Conservation (phyloP, 2,888 invertebrate genomes). For the Sarcophaga subvicina region DNA sequence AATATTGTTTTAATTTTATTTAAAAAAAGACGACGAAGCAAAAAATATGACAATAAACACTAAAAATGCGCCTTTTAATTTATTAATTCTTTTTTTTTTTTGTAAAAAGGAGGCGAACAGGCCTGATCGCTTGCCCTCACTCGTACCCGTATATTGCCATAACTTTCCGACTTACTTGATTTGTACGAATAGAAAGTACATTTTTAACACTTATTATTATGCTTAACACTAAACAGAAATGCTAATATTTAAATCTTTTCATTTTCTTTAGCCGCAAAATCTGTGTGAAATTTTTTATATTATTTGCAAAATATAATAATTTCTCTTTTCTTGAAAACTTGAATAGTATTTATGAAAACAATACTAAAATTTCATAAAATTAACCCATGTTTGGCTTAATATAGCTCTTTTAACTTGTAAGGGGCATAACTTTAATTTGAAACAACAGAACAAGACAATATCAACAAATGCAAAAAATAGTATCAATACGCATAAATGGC, state of each 20-base stretch:
- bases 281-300: slow-evolving; percentile 45
- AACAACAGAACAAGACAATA: no score
- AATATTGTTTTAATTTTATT: not conserved
- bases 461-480: no score
- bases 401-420: not conserved
- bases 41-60: slow-evolving; percentile 51
- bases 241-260: slow-evolving; percentile 60
- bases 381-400: slow-evolving; percentile 8
- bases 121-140: not conserved
- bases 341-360: slow-evolving; percentile 5
- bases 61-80: not conserved
- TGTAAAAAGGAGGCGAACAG: slow-evolving; percentile 34
- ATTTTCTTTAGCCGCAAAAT: slow-evolving; percentile 29
- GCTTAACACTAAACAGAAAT: slow-evolving; percentile 59
- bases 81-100: not conserved
- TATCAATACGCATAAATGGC: not conserved
- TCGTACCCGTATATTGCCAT: not conserved
- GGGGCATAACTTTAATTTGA: not conserved
- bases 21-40: slow-evolving; percentile 22
- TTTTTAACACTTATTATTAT: slow-evolving; percentile 63
- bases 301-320: slow-evolving; percentile 36
- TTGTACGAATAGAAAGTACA: slow-evolving; percentile 63
- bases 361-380: slow-evolving; percentile 2
- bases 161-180: slow-evolving; percentile 32
- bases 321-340: slow-evolving; percentile 56